Conservation (phyloP, 2,888 invertebrate species). For the Notodonta dromedarius region DNA sequence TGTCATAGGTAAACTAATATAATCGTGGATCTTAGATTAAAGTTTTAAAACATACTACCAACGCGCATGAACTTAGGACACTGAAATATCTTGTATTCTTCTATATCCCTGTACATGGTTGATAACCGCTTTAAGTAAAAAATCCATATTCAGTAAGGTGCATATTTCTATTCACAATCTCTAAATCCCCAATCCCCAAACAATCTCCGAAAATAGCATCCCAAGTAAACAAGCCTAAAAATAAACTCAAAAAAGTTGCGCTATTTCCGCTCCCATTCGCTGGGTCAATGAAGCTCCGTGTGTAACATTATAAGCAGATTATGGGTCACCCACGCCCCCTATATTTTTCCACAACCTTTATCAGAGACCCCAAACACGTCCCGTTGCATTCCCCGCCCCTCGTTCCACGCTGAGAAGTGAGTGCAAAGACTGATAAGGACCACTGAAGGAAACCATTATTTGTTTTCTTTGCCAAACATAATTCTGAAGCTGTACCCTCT, state of each 20-base stretch:
- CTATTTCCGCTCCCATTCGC: not conserved
- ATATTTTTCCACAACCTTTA: constrained; percentile 23
- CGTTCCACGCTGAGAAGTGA: constrained; percentile 26
- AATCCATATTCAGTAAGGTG: not conserved
- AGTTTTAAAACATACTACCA: too few species aligned
- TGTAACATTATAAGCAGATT: constrained; percentile 9
- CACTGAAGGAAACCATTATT: constrained; percentile 22
- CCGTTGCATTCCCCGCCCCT: constrained; percentile 15
- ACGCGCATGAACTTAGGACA: too few species aligned
- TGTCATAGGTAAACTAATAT: too few species aligned
- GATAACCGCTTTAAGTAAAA: not conserved
- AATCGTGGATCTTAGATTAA: too few species aligned
- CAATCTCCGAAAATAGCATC: not conserved
- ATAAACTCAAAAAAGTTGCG: constrained; percentile 1
- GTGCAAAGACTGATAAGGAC: constrained; percentile 29
- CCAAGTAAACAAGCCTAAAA: not conserved
- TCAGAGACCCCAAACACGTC: constrained; percentile 18
- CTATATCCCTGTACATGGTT: too few species aligned
- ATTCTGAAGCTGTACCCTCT: constrained; percentile 9
- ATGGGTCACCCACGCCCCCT: constrained; percentile 6
- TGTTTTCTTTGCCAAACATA: constrained; percentile 19
- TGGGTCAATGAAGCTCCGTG: constrained; percentile 5
- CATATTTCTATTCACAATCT: not conserved
- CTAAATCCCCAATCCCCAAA: not conserved
- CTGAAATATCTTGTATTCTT: too few species aligned